phyloP scores from a whole-genome alignment of 2,113 vertebrate genomes.

The Marmota monax region DNA sequence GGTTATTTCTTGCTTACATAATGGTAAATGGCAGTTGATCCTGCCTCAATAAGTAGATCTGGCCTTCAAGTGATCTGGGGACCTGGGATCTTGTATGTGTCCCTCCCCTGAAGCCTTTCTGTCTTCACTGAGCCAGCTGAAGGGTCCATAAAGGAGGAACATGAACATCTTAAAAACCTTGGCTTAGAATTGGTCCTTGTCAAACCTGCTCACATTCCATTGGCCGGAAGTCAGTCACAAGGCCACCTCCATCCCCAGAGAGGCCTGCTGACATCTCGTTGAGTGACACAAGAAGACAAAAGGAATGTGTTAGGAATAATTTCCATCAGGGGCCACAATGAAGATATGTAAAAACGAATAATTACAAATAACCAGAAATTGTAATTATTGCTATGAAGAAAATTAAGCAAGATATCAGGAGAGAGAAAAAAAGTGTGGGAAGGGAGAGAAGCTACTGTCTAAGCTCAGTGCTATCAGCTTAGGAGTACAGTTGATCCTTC shows the following conservation, averaged over 20 bases:
- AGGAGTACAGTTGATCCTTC: neutral
- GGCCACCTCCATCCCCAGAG: neutral
- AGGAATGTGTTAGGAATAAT: neutral
- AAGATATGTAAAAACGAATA: neutral
- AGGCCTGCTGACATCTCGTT: neutral
- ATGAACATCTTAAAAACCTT: neutral
- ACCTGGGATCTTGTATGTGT: neutral
- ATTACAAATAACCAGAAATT: neutral
- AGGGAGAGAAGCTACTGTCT: neutral
- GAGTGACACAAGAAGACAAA: neutral
- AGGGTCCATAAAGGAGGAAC: neutral
- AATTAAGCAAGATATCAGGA: neutral
- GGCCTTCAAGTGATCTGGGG: neutral
- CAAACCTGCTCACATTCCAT: neutral
- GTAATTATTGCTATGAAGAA: neutral
- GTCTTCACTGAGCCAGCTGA: neutral
- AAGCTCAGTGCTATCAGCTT: neutral
- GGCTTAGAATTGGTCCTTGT: slow-evolving; percentile 4
- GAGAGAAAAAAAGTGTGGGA: neutral
- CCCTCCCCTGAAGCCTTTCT: neutral
- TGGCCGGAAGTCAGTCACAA: neutral
- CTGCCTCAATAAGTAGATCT: neutral
- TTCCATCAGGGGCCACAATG: neutral
- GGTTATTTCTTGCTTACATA: neutral
- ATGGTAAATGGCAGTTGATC: neutral